phyloP scores from a whole-genome alignment of 2,888 invertebrate species.

The Elysia crispata region DNA sequence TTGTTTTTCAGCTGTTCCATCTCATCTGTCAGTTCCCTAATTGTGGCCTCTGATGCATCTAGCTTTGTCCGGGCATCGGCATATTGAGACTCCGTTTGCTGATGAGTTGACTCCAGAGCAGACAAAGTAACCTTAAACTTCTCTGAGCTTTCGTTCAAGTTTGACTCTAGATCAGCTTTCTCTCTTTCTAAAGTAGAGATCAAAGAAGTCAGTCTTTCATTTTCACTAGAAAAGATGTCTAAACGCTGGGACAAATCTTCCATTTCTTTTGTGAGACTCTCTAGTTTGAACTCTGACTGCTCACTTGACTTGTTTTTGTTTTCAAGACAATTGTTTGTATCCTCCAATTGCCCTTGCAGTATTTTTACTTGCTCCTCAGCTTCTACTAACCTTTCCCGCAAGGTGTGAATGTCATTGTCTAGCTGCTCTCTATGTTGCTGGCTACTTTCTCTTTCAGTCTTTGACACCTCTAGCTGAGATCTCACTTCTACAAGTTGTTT shows the following conservation, averaged over 20 bases:
- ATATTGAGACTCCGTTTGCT: neutral
- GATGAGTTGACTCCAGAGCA: neutral
- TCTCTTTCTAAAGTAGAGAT: too few species aligned
- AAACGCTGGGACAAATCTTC: too few species aligned
- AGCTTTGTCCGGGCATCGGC: neutral
- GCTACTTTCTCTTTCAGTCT: neutral
- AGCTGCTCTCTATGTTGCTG: neutral
- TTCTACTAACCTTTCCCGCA: neutral
- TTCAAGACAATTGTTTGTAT: too few species aligned
- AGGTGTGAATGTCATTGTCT: neutral
- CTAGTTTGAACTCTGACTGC: too few species aligned
- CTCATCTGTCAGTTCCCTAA: conserved; percentile 63
- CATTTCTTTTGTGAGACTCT: too few species aligned
- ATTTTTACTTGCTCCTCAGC: too few species aligned
- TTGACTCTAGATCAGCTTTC: conserved; percentile 1
- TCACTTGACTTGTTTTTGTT: too few species aligned
- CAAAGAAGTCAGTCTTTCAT: too few species aligned
- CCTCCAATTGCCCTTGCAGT: too few species aligned
- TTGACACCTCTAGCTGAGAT: too few species aligned
- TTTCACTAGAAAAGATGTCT: too few species aligned
- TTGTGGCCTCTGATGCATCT: neutral
- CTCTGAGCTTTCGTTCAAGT: conserved; percentile 16
- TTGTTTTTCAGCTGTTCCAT: conserved; percentile 69
- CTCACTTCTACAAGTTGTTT: too few species aligned
- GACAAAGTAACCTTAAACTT: neutral